A percentile compares a stretch with the other conserved stretches of the same genome.
These are phyloP conservation scores for Strigops habroptila DNA, from an alignment of 2,113 vertebrate genomes.

Conservation along the genomic window DNA sequence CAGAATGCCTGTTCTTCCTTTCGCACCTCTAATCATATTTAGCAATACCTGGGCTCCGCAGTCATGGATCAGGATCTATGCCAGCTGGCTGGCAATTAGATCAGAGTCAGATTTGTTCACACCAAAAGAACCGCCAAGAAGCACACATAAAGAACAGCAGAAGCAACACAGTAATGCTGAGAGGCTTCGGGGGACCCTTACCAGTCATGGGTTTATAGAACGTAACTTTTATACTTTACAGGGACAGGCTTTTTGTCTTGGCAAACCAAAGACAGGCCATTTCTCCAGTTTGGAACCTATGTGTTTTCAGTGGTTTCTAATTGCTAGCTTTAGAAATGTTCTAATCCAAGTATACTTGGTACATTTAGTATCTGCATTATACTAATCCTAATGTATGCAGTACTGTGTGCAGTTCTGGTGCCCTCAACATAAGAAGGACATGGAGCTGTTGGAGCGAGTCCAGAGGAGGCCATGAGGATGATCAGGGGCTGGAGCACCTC, in stretches of 20 bases:
- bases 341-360: background rate
- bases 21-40: background rate
- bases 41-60: background rate
- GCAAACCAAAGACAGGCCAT: background rate
- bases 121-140: background rate
- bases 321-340: background rate
- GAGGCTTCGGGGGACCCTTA: background rate
- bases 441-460: background rate
- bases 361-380: background rate
- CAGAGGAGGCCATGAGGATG: background rate
- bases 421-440: background rate
- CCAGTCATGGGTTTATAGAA: background rate
- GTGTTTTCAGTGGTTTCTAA: background rate
- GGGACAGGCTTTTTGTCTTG: background rate
- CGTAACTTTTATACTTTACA: background rate
- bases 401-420: background rate
- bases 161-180: background rate
- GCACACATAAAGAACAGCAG: background rate
- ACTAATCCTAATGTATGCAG: background rate
- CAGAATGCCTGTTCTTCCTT: background rate
- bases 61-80: background rate
- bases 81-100: background rate
- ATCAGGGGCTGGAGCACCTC: background rate
- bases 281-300: background rate
- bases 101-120: background rate